Evolutionary conservation across 2,888 invertebrate species (phyloP).

Genomic region (Scelioninae gen. 1): DNA sequence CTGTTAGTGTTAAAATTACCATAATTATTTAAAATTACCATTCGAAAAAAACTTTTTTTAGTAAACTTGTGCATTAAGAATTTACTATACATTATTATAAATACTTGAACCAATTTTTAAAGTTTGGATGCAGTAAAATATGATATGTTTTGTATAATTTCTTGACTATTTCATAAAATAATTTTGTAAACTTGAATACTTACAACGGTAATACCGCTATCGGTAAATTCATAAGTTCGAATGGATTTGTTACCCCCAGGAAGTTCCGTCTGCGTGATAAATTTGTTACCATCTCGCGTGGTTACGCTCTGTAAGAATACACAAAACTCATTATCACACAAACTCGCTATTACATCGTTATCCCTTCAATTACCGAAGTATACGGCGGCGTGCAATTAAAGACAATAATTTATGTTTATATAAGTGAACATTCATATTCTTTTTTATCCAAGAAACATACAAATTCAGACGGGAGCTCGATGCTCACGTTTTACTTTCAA

Average conservation of each 20-base stretch:
- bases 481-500: constrained; percentile 33
- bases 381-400: constrained; percentile 37
- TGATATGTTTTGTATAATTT: too few species aligned
- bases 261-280: constrained; percentile 78
- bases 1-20: too few species aligned
- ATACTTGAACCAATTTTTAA: too few species aligned
- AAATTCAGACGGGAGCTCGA: constrained; percentile 20
- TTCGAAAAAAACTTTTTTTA: too few species aligned
- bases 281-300: constrained; percentile 77
- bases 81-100: too few species aligned
- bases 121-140: too few species aligned
- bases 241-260: constrained; percentile 76
- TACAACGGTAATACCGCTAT: constrained; percentile 80
- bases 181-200: too few species aligned
- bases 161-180: too few species aligned
- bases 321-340: constrained; percentile 60
- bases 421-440: constrained; percentile 32
- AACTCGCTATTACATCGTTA: constrained; percentile 34
- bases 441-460: constrained; percentile 38
- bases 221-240: constrained; percentile 81
- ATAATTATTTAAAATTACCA: too few species aligned
- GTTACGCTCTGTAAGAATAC: constrained; percentile 78
- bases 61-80: too few species aligned
- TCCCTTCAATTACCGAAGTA: constrained; percentile 30
- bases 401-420: constrained; percentile 45